phyloP scores from a whole-genome alignment of 2,888 invertebrate species.

The Corbicula japonica region DNA sequence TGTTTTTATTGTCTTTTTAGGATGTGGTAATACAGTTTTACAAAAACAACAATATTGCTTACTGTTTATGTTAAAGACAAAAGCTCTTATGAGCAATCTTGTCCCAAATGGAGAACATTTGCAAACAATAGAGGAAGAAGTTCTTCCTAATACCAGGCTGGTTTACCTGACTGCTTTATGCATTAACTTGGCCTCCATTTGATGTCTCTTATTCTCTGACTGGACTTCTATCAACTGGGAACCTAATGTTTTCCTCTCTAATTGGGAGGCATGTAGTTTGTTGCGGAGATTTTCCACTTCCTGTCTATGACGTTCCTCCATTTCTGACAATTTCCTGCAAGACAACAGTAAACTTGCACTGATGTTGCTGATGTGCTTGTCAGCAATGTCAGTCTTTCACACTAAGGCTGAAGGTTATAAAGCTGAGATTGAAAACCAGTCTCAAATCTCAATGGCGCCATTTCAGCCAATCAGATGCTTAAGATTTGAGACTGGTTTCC shows the following conservation, averaged over 20 bases:
- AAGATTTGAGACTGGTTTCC: no score
- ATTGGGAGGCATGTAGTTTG: conserved; percentile 68
- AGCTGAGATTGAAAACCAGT: no score
- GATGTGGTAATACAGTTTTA: no score
- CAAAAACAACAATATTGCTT: background rate
- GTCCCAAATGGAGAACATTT: background rate
- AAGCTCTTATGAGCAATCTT: background rate
- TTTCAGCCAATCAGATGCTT: no score
- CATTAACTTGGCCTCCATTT: conserved; percentile 77
- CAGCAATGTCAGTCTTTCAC: no score
- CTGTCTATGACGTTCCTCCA: conserved; percentile 68
- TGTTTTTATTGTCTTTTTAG: no score
- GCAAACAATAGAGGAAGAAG: background rate
- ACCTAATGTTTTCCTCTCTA: conserved; percentile 76
- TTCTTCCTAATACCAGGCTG: background rate
- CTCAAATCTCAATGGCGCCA: no score
- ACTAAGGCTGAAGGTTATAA: no score
- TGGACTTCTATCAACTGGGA: conserved; percentile 74
- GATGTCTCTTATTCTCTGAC: conserved; percentile 79
- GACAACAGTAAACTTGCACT: no score
- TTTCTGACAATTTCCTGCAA: conserved; percentile 71
- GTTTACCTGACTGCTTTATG: conserved; percentile 81
- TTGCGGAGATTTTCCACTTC: conserved; percentile 68
- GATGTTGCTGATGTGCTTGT: no score
- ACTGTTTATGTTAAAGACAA: background rate